Conservation (phyloP, 2,888 invertebrate genomes). For the Arrhopalites spinosus region DNA sequence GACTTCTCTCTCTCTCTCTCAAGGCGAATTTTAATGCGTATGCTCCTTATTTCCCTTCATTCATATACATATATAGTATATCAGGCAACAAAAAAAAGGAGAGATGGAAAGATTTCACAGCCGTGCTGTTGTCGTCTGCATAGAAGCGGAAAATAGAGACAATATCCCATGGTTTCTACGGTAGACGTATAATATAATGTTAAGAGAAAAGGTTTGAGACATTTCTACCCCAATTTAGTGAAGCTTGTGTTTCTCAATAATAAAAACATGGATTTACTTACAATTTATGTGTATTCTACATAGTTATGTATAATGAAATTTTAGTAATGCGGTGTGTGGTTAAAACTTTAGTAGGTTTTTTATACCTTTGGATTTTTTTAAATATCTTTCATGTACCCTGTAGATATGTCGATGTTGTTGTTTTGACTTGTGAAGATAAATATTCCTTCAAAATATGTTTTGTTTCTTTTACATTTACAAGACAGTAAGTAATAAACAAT, state of each 20-base stretch:
- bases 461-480: background rate
- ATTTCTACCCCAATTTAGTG: background rate
- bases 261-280: no score
- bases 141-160: slow-evolving; percentile 27
- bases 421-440: background rate
- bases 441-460: background rate
- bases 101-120: slow-evolving; percentile 25
- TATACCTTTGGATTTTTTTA: no score
- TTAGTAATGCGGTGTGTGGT: background rate
- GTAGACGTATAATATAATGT: background rate
- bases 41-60: background rate
- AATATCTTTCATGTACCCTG: no score
- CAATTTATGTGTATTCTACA: no score
- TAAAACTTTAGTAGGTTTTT: no score
- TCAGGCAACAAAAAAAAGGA: background rate
- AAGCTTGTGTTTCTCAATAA: no score
- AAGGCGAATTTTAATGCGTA: no score
- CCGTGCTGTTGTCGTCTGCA: slow-evolving; percentile 15
- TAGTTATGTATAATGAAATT: background rate
- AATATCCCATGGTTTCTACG: background rate
- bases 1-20: no score
- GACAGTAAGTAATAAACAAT: slow-evolving; percentile 22
- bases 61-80: background rate
- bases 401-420: background rate
- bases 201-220: background rate